phyloP scores from a whole-genome alignment of 2,888 invertebrate species.

The Mythimna impura region DNA sequence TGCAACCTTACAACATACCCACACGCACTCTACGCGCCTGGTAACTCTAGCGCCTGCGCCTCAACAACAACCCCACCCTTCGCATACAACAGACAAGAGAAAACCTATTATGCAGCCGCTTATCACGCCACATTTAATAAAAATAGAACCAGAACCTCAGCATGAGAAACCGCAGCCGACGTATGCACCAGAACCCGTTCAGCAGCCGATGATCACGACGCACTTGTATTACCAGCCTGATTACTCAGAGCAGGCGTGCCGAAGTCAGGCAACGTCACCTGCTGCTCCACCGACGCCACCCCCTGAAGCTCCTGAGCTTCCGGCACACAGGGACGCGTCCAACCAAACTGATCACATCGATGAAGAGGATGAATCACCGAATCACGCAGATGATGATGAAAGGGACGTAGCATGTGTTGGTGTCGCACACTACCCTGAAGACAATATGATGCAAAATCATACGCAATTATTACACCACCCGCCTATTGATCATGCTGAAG shows the following conservation, averaged over 20 bases:
- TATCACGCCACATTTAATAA: constrained; percentile 91
- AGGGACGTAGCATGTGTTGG: constrained; percentile 86
- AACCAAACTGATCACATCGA: constrained; percentile 95
- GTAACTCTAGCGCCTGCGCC: constrained; percentile 92
- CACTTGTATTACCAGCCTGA: constrained; percentile 91
- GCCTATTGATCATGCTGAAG: constrained; percentile 82
- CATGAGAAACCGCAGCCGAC: constrained; percentile 85
- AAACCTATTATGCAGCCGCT: constrained; percentile 88
- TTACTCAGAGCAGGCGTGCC: constrained; percentile 85
- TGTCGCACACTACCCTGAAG: constrained; percentile 86
- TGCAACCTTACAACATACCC: constrained; percentile 92
- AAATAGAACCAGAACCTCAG: constrained; percentile 93
- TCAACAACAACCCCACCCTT: constrained; percentile 80
- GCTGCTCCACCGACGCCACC: constrained; percentile 90
- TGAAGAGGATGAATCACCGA: constrained; percentile 92
- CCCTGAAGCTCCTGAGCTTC: constrained; percentile 89
- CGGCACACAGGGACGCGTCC: constrained; percentile 94
- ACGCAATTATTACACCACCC: constrained; percentile 69
- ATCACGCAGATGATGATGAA: constrained; percentile 86
- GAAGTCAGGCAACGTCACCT: constrained; percentile 91
- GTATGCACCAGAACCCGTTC: constrained; percentile 87
- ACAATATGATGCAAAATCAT: constrained; percentile 72
- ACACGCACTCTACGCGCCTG: constrained; percentile 92
- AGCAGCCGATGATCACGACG: constrained; percentile 88
- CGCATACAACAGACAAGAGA: constrained; percentile 80